phyloP scores from a whole-genome alignment of 2,888 invertebrate species.

The Galerucella nymphaeae region DNA sequence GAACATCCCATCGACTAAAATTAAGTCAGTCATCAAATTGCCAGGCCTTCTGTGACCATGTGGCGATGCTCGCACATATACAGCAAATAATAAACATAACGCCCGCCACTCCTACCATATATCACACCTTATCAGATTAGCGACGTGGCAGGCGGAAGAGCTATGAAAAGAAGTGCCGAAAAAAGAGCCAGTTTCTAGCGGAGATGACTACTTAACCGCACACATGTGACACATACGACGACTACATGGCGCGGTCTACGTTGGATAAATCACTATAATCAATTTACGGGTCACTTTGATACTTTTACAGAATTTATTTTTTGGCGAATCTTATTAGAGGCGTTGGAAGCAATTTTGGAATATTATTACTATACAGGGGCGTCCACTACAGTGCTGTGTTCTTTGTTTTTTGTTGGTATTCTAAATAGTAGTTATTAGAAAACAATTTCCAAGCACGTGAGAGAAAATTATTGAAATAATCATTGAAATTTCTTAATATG shows the following conservation, averaged over 20 bases:
- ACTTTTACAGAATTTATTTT: conserved; percentile 34
- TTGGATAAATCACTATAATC: conserved; percentile 44
- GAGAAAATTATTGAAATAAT: neutral
- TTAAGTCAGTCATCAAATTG: conserved; percentile 21
- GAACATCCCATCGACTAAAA: conserved; percentile 21
- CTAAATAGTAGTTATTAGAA: no score
- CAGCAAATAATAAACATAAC: conserved; percentile 12
- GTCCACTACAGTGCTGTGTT: no score
- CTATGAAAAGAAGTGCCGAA: conserved; percentile 17
- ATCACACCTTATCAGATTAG: conserved; percentile 55
- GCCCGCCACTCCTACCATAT: conserved; percentile 46
- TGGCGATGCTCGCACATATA: conserved; percentile 50
- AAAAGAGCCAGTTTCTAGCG: conserved; percentile 2
- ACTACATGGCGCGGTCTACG: conserved; percentile 34
- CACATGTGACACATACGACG: conserved; percentile 43
- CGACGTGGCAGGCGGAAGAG: conserved; percentile 35
- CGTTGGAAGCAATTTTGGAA: neutral
- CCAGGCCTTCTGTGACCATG: conserved; percentile 43
- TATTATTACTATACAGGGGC: no score
- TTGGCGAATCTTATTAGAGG: conserved; percentile 15
- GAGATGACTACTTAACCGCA: conserved; percentile 47
- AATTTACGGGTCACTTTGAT: conserved; percentile 39
- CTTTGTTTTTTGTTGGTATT: no score
- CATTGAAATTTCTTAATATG: neutral
- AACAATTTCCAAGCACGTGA: no score